phyloP scores from a whole-genome alignment of 2,113 vertebrate genomes.

The Sigmodon hispidus region DNA sequence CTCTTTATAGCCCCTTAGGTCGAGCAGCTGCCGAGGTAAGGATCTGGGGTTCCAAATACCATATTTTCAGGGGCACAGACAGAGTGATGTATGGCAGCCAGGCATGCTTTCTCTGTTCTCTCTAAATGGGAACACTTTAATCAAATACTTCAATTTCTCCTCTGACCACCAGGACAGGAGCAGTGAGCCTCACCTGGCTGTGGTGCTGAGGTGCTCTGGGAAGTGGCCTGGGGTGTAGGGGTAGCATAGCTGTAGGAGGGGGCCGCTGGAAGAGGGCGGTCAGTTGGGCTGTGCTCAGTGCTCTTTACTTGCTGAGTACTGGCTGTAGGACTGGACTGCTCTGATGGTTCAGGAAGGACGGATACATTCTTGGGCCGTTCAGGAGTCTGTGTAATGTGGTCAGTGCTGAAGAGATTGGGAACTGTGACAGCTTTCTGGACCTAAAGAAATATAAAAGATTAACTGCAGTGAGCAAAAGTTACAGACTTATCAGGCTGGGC shows the following conservation, averaged over 20 bases:
- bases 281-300: conserved; percentile 38
- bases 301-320: conserved; percentile 38
- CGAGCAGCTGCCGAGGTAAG: conserved; percentile 3
- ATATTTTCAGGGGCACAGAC: conserved; percentile 24
- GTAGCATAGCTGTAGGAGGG: conserved; percentile 63
- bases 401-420: conserved; percentile 70
- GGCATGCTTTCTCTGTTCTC: not conserved
- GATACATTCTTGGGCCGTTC: conserved; percentile 62
- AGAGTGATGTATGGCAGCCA: conserved; percentile 20
- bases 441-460: conserved; percentile 76
- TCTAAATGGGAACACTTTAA: conserved; percentile 16
- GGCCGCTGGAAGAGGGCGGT: conserved; percentile 62
- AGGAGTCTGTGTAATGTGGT: conserved; percentile 77
- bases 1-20: conserved; percentile 19
- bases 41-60: not conserved
- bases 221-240: conserved; percentile 33
- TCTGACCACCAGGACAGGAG: conserved; percentile 8
- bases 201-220: conserved; percentile 79
- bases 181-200: conserved; percentile 82
- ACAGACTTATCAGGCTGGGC: not conserved
- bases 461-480: conserved; percentile 39
- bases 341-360: conserved; percentile 54
- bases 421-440: conserved; percentile 54
- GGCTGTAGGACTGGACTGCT: conserved; percentile 47
- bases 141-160: conserved; percentile 34